Percentiles rank a stretch among this genome's conserved stretches.
Conservation (phyloP, 1,140 invertebrate species). For the Neoseiulus cucumeris region DNA sequence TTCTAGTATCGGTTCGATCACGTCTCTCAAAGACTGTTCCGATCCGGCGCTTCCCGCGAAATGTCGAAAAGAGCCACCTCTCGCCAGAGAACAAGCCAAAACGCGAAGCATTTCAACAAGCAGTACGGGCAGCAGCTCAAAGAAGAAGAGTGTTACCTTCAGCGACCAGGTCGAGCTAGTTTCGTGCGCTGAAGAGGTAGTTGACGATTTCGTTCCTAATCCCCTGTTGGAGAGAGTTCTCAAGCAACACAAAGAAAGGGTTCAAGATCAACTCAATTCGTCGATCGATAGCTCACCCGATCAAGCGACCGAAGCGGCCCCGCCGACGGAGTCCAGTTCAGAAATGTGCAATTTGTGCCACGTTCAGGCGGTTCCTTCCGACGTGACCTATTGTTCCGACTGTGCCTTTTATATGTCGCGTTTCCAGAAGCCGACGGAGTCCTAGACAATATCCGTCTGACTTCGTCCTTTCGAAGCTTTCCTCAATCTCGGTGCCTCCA, state of each 20-base stretch:
- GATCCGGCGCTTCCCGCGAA: not conserved
- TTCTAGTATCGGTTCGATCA: not conserved
- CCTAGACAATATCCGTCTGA: too few species aligned
- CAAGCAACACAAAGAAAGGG: slow-evolving; percentile 43
- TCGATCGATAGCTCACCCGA: not conserved
- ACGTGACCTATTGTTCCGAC: slow-evolving; percentile 58
- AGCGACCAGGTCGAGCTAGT: slow-evolving; percentile 78
- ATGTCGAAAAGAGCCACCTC: not conserved
- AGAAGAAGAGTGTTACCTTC: slow-evolving; percentile 77
- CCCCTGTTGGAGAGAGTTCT: slow-evolving; percentile 67
- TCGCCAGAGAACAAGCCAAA: not conserved
- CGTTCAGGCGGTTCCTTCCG: slow-evolving; percentile 50
- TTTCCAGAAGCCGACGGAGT: slow-evolving; percentile 28
- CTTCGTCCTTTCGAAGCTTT: too few species aligned
- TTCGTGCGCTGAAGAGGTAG: slow-evolving; percentile 62
- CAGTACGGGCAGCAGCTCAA: slow-evolving; percentile 17
- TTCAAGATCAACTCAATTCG: slow-evolving; percentile 13
- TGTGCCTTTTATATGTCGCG: slow-evolving; percentile 78
- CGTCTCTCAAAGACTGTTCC: slow-evolving; percentile 1
- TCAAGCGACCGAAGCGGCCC: not conserved
- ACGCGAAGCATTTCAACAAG: slow-evolving; percentile 12
- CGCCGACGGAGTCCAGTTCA: slow-evolving; percentile 1
- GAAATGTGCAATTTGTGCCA: slow-evolving; percentile 56
- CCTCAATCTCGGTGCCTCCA: too few species aligned
- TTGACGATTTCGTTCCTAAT: slow-evolving; percentile 70